Conservation (phyloP, 2,888 invertebrate genomes). For the Lydus trimaculatus region DNA sequence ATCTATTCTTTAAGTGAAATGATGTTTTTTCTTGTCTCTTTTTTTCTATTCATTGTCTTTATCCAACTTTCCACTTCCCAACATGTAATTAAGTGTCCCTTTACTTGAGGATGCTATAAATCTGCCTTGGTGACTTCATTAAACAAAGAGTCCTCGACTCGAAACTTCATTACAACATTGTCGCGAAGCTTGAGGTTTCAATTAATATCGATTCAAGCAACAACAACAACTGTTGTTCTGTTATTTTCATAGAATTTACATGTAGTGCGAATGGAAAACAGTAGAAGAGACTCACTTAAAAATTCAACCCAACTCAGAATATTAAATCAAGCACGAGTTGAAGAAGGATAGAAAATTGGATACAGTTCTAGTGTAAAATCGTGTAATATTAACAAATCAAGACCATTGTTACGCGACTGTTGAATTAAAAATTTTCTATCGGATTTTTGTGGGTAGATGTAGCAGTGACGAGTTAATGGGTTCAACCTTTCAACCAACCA, state of each 20-base stretch:
- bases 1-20: neutral
- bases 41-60: slow-evolving; percentile 1
- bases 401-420: neutral
- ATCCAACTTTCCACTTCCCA: slow-evolving; percentile 12
- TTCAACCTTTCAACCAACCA: neutral
- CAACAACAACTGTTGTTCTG: slow-evolving; percentile 42
- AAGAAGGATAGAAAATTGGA: neutral
- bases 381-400: slow-evolving; percentile 9
- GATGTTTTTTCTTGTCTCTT: neutral
- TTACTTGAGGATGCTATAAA: slow-evolving; percentile 43
- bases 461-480: neutral
- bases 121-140: slow-evolving; percentile 43
- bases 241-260: slow-evolving; percentile 20
- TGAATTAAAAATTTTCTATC: slow-evolving; percentile 6
- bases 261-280: slow-evolving; percentile 13
- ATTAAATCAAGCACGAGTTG: neutral
- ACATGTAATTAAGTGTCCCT: slow-evolving; percentile 46
- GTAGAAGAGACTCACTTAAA: slow-evolving; percentile 9
- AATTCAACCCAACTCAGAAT: slow-evolving; percentile 10
- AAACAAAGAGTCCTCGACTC: slow-evolving; percentile 40
- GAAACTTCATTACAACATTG: slow-evolving; percentile 51
- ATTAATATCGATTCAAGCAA: slow-evolving; percentile 47
- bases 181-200: slow-evolving; percentile 45
- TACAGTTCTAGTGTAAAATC: neutral
- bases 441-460: neutral